Conservation (phyloP, 2,797 vertebrate species). For the Bovichtus variegatus region DNA sequence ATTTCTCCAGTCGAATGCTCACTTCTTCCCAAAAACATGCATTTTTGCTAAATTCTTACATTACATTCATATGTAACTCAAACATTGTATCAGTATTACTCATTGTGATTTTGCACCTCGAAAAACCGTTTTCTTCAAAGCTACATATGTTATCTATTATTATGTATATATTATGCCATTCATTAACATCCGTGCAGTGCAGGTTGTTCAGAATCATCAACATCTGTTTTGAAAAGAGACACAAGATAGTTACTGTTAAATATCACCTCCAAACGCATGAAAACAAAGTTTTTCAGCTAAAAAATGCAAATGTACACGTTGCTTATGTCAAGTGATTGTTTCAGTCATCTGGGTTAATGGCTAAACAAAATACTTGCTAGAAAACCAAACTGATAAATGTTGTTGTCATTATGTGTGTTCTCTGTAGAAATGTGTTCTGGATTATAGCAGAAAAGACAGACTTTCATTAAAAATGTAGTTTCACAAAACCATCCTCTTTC, state of each 20-base stretch:
- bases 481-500: conserved; percentile 16
- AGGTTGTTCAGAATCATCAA: neutral
- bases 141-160: neutral
- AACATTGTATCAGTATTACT: neutral
- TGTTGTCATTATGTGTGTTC: conserved; percentile 6
- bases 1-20: too few relatives aligned
- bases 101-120: neutral
- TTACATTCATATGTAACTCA: too few relatives aligned
- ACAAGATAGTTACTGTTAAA: neutral
- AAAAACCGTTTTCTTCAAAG: neutral
- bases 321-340: neutral
- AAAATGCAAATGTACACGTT: neutral
- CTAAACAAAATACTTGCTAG: neutral
- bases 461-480: conserved; percentile 16
- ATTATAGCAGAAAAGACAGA: conserved; percentile 17
- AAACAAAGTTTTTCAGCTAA: neutral
- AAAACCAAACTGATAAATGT: conserved; percentile 13
- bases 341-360: neutral
- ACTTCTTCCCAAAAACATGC: too few relatives aligned
- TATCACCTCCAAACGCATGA: neutral
- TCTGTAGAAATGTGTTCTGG: conserved; percentile 38
- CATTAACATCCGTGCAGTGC: neutral
- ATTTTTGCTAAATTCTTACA: too few relatives aligned
- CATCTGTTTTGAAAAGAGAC: conserved; percentile 26
- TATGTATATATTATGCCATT: neutral